Evolutionary conservation across 2,888 invertebrate species (phyloP).

Genomic region (Zygogramma bicolorata): DNA sequence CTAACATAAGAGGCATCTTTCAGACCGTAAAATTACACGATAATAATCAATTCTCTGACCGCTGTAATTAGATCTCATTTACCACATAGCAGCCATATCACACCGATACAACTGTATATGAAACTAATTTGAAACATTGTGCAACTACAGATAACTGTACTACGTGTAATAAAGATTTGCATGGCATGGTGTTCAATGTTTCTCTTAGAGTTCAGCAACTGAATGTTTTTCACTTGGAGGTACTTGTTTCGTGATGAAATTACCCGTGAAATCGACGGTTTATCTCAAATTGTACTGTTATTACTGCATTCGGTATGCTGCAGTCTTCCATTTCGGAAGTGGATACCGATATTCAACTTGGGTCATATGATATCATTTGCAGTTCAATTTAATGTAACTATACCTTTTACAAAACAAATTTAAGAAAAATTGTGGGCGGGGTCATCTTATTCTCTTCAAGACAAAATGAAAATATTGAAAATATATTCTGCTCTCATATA

Average conservation of each 20-base stretch:
- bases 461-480: no score
- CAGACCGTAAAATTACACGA: no score
- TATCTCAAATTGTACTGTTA: neutral
- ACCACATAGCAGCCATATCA: neutral
- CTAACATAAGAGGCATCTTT: no score
- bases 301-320: neutral
- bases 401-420: no score
- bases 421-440: no score
- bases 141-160: neutral
- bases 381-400: no score
- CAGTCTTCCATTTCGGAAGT: neutral
- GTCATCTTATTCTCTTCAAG: no score
- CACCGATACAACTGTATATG: neutral
- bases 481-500: no score
- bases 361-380: no score
- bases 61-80: neutral
- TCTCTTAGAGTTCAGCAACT: neutral
- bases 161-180: neutral
- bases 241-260: neutral
- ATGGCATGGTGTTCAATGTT: neutral
- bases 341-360: no score
- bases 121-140: neutral
- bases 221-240: neutral
- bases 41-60: no score
- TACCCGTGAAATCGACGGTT: constrained; percentile 1